These are phyloP conservation scores for Temnothorax ravouxi DNA, from an alignment of 2,888 invertebrate genomes.

Conservation along the genomic window DNA sequence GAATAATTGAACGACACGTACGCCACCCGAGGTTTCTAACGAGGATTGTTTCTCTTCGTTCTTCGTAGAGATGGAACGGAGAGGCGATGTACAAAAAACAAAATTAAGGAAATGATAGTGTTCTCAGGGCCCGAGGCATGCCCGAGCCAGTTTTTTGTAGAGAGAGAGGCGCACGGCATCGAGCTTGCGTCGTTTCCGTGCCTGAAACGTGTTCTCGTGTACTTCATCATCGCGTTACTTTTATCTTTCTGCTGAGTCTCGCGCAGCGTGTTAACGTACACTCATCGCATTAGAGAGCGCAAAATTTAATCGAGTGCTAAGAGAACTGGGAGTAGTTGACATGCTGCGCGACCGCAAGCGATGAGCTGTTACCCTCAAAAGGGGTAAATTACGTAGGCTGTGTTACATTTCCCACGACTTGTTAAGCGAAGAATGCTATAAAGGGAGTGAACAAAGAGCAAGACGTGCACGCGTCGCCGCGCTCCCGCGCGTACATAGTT, in stretches of 20 bases:
- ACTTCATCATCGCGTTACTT: slow-evolving; percentile 68
- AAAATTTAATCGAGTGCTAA: slow-evolving; percentile 3
- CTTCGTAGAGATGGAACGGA: not conserved
- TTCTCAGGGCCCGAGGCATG: slow-evolving; percentile 56
- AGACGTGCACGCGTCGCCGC: slow-evolving; percentile 53
- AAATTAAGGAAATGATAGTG: slow-evolving; percentile 29
- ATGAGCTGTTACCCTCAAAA: slow-evolving; percentile 76
- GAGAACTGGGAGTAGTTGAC: slow-evolving; percentile 30
- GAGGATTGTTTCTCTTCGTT: slow-evolving; percentile 56
- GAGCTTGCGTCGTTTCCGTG: slow-evolving; percentile 51
- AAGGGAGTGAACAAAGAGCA: slow-evolving; percentile 24
- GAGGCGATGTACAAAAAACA: slow-evolving; percentile 68
- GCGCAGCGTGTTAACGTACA: slow-evolving; percentile 58
- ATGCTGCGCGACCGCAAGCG: slow-evolving; percentile 62
- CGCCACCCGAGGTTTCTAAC: slow-evolving; percentile 65
- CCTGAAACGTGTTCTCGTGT: slow-evolving; percentile 61
- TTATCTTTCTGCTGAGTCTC: slow-evolving; percentile 71
- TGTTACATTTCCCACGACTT: slow-evolving; percentile 74
- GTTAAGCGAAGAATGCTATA: slow-evolving; percentile 34
- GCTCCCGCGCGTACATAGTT: slow-evolving; percentile 59
- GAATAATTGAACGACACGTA: slow-evolving; percentile 62
- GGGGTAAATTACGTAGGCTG: slow-evolving; percentile 79
- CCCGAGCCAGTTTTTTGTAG: slow-evolving; percentile 26
- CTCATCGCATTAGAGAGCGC: slow-evolving; percentile 10
- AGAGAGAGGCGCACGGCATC: not conserved